Percentiles rank a stretch among this genome's conserved stretches.
These are phyloP conservation scores for Macroglossus sobrinus DNA, from an alignment of 2,113 vertebrate genomes.

Conservation along the genomic window DNA sequence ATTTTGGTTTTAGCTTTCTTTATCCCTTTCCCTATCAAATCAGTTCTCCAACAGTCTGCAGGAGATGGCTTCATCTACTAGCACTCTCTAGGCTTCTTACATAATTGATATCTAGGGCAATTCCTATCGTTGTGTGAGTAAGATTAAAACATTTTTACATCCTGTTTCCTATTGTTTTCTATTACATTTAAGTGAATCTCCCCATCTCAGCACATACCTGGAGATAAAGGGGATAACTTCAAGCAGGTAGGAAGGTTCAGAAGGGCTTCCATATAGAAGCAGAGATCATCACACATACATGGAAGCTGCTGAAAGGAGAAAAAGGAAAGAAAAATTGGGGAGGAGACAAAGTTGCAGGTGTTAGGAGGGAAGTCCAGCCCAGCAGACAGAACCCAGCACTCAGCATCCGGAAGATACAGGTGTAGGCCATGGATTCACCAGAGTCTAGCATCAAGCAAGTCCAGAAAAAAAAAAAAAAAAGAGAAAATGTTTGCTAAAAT, in stretches of 20 bases:
- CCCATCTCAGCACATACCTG: neutral
- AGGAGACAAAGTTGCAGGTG: neutral
- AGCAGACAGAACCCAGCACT: neutral
- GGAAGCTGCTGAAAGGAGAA: neutral
- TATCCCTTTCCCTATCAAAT: neutral
- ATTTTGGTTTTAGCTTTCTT: neutral
- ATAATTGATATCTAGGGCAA: neutral
- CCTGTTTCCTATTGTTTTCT: neutral
- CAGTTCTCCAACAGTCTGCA: neutral
- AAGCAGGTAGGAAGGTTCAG: neutral
- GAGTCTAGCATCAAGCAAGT: neutral
- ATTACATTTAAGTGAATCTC: neutral
- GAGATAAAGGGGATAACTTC: neutral
- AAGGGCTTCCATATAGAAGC: neutral
- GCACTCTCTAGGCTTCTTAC: neutral
- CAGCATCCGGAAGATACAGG: neutral
- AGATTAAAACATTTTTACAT: neutral
- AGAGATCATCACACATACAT: neutral
- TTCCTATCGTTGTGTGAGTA: neutral
- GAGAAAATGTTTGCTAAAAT: neutral
- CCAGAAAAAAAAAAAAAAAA: neutral
- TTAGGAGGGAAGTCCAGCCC: neutral
- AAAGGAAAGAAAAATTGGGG: neutral
- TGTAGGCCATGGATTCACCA: neutral
- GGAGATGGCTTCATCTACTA: neutral